Base-by-base conservation (phyloP, 2,797 vertebrate genomes). In the Chloroceryle inda region DNA sequence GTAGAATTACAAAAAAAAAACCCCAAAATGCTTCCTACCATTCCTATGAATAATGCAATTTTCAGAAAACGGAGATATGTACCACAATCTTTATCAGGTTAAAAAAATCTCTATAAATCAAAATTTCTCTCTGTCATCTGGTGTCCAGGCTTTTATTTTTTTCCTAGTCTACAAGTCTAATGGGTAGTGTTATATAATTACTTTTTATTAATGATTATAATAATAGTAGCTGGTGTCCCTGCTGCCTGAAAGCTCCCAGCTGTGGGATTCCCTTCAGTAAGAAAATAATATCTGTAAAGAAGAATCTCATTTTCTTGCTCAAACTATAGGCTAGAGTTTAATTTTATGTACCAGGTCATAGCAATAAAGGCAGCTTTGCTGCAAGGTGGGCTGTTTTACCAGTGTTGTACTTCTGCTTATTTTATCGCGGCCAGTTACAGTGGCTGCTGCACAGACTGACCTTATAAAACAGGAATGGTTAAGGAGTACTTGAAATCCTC, bases 141-240 rank as follows among this genome's bases (percentile, higher is more conserved):
- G 7, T 82, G 26, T 52, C 40, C 61, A 85, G 64, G 22, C 52
- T 72, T 9, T 8, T 42, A 14, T 21, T 64, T 89, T 58, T 72
- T 90, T 84, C 8, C 21, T 77, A 45, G 11, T 61, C 55, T 75
- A 35, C 20, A 80, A 68, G 14, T 63, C 82, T 85, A 31, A 49
- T 74, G 47, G 33, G 47, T 85, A 67, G 89, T 93, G 83, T 38
- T 62, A 33, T 61, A 55, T 74, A 95, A 83, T 93, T 92, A 92
- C 68, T 75, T 92, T 79, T 93, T 64, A 56, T 90, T 94, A 85
- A 53, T 71, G 18, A 76, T 61, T 63, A 24, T 69, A 87, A 29
- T 76, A 84, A 19, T 53, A 71, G 24, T 50, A 80, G 9, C 29
- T 87, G 47, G 8, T 62, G 27, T 76, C 68, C 62, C 53, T 85